Conservation (phyloP, 2,113 vertebrate species). For the Lophochroa leadbeateri region DNA sequence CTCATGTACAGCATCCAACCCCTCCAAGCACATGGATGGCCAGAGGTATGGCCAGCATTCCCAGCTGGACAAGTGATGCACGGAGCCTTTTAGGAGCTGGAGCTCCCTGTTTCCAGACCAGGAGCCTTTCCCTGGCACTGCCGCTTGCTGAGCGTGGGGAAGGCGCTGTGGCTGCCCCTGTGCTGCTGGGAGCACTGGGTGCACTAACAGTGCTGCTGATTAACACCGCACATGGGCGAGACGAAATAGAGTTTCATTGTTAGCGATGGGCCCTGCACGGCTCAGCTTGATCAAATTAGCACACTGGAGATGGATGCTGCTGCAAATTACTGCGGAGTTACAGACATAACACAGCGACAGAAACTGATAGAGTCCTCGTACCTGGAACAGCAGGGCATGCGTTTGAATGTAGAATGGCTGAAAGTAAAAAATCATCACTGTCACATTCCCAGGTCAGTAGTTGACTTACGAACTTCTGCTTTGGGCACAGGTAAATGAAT, state of each 20-base stretch:
- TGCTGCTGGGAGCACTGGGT: not conserved
- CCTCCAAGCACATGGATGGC: not conserved
- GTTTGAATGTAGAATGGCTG: conserved; percentile 40
- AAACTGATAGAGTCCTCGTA: not conserved
- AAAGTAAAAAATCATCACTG: not conserved
- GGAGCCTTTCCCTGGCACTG: not conserved
- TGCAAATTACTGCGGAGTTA: not conserved
- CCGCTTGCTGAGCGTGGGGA: not conserved
- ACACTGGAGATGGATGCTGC: conserved; percentile 22
- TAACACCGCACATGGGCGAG: not conserved
- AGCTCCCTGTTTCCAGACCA: fast-evolving
- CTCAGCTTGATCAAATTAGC: conserved; percentile 22
- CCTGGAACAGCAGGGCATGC: not conserved
- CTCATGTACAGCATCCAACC: not conserved
- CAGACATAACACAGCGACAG: not conserved
- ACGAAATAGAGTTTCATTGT: not conserved
- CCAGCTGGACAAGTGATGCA: not conserved
- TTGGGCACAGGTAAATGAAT: not conserved
- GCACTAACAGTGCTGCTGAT: not conserved
- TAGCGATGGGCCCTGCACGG: not conserved
- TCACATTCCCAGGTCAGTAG: not conserved
- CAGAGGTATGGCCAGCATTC: not conserved
- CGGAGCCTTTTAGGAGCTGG: fast-evolving
- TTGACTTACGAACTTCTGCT: conserved; percentile 15
- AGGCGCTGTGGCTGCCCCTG: not conserved